phyloP scores from a whole-genome alignment of 2,888 invertebrate genomes.

The Drymonia ruficornis region DNA sequence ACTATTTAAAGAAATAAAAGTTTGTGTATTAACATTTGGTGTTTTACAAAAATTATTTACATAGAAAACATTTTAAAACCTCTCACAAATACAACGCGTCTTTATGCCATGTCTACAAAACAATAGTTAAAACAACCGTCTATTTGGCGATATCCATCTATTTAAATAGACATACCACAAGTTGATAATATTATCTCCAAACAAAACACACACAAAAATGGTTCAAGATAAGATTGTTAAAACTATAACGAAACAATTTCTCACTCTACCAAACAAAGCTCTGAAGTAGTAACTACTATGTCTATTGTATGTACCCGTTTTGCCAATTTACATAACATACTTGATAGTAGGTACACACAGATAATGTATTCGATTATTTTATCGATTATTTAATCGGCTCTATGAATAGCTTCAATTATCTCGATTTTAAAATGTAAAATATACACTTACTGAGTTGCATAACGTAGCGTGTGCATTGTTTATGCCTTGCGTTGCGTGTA shows the following conservation, averaged over 20 bases:
- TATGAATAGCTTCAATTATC: constrained; percentile 14
- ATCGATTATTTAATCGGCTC: neutral
- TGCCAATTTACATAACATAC: neutral
- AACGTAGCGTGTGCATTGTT: constrained; percentile 20
- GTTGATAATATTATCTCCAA: neutral
- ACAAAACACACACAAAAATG: neutral
- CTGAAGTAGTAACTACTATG: no score
- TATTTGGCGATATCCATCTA: neutral
- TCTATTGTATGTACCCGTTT: neutral
- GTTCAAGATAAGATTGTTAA: neutral
- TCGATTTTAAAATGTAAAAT: constrained; percentile 6
- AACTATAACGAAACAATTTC: neutral
- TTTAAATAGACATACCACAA: neutral
- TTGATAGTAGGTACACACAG: neutral
- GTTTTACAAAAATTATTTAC: no score
- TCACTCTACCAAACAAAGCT: neutral
- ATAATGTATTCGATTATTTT: neutral
- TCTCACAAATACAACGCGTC: no score
- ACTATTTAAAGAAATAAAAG: no score
- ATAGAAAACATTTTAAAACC: no score
- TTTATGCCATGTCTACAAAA: no score
- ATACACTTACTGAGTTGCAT: constrained; percentile 20
- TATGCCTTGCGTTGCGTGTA: constrained; percentile 19
- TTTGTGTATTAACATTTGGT: no score
- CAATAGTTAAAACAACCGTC: no score